phyloP scores from a whole-genome alignment of 2,888 invertebrate species.

The Lordiphosa andalusiaca region DNA sequence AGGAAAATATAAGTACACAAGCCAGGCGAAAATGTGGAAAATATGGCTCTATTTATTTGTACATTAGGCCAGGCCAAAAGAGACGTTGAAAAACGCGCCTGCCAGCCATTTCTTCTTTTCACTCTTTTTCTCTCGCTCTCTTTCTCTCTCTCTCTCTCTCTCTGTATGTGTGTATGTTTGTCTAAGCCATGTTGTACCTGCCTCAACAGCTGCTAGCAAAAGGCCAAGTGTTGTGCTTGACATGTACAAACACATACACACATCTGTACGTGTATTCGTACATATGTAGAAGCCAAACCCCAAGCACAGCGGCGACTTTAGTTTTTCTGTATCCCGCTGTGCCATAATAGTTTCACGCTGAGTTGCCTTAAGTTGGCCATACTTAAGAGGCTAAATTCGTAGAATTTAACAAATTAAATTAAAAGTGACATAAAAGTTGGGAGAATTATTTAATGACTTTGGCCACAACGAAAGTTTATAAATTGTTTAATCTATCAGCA shows the following conservation, averaged over 20 bases:
- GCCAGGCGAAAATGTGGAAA: conserved; percentile 57
- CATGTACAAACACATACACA: conserved; percentile 40
- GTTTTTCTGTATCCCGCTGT: conserved; percentile 42
- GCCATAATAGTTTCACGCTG: conserved; percentile 59
- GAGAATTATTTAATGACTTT: too few relatives aligned
- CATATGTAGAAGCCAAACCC: conserved; percentile 21
- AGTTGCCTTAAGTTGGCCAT: conserved; percentile 28
- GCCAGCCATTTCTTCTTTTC: conserved; percentile 19
- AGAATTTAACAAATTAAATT: conserved; percentile 3
- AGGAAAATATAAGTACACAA: conserved; percentile 28
- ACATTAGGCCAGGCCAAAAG: conserved; percentile 56
- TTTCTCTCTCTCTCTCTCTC: not conserved
- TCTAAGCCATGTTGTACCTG: conserved; percentile 46
- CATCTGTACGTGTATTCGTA: too few relatives aligned
- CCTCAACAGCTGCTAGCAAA: conserved; percentile 59
- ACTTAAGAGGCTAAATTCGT: not conserved
- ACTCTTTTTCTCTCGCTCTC: not conserved
- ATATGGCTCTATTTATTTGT: conserved; percentile 70
- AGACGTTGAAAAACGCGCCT: conserved; percentile 39
- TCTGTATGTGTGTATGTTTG: conserved; percentile 15
- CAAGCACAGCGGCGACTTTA: conserved; percentile 20
- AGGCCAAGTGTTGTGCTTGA: conserved; percentile 71
- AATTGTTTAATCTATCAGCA: too few relatives aligned
- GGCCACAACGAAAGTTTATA: too few relatives aligned
- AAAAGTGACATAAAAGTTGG: too few relatives aligned